These are phyloP conservation scores for Caracal caracal DNA, from an alignment of 2,113 vertebrate species.

Conservation along the genomic window DNA sequence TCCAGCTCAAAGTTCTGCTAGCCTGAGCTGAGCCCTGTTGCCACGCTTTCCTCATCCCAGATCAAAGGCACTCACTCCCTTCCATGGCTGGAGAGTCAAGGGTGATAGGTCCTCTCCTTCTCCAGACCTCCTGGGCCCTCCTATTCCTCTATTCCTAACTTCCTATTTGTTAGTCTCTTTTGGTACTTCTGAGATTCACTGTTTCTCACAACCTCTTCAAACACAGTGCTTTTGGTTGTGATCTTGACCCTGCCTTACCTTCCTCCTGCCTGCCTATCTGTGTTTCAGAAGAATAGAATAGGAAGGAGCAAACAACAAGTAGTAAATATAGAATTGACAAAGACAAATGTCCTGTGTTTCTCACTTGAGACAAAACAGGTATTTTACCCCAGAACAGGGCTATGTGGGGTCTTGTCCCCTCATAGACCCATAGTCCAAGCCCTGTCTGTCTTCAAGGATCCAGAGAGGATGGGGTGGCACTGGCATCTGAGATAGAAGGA, in stretches of 20 bases:
- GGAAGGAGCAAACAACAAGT: neutral
- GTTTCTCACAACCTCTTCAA: neutral
- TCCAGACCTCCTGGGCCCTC: neutral
- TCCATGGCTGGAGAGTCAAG: neutral
- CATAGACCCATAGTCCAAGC: neutral
- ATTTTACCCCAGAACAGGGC: neutral
- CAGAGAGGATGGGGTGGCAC: neutral
- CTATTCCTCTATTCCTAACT: neutral
- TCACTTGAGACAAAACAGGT: neutral
- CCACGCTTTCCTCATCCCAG: neutral
- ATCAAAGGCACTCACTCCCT: neutral
- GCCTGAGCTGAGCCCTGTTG: neutral
- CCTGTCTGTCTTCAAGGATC: neutral
- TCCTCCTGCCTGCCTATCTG: neutral
- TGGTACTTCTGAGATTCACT: neutral
- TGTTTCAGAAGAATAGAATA: constrained; percentile 8
- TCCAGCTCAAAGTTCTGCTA: neutral
- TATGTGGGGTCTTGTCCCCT: neutral
- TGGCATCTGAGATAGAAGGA: neutral
- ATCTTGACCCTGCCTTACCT: neutral
- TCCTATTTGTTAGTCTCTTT: neutral
- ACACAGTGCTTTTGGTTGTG: neutral
- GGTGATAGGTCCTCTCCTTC: neutral
- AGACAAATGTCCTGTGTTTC: neutral
- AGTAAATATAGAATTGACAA: neutral